Base-by-base conservation (phyloP, 1,140 invertebrate species). In the Halesus radiatus region DNA sequence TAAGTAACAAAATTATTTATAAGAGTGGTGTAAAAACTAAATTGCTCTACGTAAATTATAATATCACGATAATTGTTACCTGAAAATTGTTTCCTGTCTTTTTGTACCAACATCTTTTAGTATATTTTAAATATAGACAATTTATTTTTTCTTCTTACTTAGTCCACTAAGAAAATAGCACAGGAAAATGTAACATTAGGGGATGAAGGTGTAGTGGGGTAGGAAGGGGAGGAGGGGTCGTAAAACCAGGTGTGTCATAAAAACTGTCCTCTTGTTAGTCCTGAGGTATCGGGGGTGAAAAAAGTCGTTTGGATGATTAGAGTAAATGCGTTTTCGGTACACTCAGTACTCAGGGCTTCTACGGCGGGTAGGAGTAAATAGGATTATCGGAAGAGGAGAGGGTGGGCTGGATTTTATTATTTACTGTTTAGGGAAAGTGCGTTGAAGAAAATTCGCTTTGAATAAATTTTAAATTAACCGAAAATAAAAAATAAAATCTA, bases 241-340 rank as follows among this genome's bases (percentile, higher is more conserved):
- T 82, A 82, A 82, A 82, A 82, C 22, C 81, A 80, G 81, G 81
- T 82, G 81, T 76, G 78, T 77, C 81, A 78, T 82, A 82, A 82
- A 82, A 82, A 82, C 64, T 70, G 78, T 82, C 78, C 76, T 80
- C 66, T 52, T 53, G 56, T 60, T 64, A 53, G 66, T 54, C 56
- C 52, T 29, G 50, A 50, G 53, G 64, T 64, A 18, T 72, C 22
- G 78, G 77, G 52, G 58, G 72, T 22, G 70, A 73, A 82, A 81
- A 79, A 79, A 79, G 78, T 80, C 78, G 81, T 82, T 80, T 64
- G 32, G 81, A 82, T 82, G 81, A 82, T 82, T 82, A 82, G 78
- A 80, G 81, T 64, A 80, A 80, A 82, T 80, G 81, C 73, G 76
- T 56, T 62, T 66, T 72, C 23, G 13, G 68, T 53, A 62, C 70